Conservation (phyloP, 1,140 invertebrate genomes). For the Dysdera silvatica region DNA sequence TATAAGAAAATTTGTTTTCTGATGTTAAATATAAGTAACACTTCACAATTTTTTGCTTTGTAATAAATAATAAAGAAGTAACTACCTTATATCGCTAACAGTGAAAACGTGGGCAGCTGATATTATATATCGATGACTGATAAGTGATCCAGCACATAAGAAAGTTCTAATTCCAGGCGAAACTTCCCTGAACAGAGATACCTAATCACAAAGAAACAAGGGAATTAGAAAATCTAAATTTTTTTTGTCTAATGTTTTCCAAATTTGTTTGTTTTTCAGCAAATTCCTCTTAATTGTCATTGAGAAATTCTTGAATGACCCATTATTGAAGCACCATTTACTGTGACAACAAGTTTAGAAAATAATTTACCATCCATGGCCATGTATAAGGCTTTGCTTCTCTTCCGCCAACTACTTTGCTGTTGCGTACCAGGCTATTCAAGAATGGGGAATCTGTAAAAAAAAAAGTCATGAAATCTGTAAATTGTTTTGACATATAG, state of each 20-base stretch:
- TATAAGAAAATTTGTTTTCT: no score
- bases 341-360: background rate
- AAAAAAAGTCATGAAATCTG: no score
- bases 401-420: constrained; percentile 73
- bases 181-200: constrained; percentile 7
- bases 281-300: background rate
- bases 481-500: no score
- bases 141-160: constrained; percentile 68
- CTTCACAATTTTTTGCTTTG: no score
- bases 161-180: constrained; percentile 11
- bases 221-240: no score
- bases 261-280: no score
- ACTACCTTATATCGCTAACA: constrained; percentile 15
- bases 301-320: background rate
- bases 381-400: constrained; percentile 71
- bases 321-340: background rate
- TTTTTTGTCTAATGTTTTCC: no score
- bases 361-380: constrained; percentile 75
- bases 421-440: no score
- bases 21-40: no score
- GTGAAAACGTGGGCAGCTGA: constrained; percentile 65
- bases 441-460: no score
- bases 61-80: no score
- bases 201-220: constrained; percentile 1
- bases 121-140: constrained; percentile 70